phyloP scores from a whole-genome alignment of 2,888 invertebrate genomes.

The Campaea margaritaria region DNA sequence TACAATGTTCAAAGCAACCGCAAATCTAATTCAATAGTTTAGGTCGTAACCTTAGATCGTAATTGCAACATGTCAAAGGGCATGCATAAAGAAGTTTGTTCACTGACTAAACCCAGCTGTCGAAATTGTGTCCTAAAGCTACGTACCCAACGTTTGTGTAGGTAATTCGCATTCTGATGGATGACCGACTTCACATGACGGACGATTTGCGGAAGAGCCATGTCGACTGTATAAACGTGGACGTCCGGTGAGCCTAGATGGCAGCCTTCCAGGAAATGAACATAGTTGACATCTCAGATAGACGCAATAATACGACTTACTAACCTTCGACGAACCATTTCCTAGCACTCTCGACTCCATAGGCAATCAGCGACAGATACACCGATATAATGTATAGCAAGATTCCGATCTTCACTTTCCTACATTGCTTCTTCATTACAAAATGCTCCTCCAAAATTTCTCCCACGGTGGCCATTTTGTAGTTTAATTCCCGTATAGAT shows the following conservation, averaged over 20 bases:
- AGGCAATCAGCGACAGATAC: constrained; percentile 68
- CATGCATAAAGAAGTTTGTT: constrained; percentile 19
- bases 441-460: constrained; percentile 62
- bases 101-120: constrained; percentile 5
- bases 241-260: constrained; percentile 22
- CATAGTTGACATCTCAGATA: constrained; percentile 25
- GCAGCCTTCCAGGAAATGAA: constrained; percentile 33
- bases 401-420: constrained; percentile 67
- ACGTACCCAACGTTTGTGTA: constrained; percentile 20
- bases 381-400: constrained; percentile 66
- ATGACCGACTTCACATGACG: constrained; percentile 34
- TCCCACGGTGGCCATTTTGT: constrained; percentile 68
- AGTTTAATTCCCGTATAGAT: constrained; percentile 71
- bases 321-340: constrained; percentile 66
- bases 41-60: background rate
- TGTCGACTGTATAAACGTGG: constrained; percentile 24
- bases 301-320: constrained; percentile 32
- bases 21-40: no score
- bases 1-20: no score
- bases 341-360: constrained; percentile 70
- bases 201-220: constrained; percentile 30
- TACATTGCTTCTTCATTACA: constrained; percentile 67
- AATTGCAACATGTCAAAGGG: constrained; percentile 23
- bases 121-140: constrained; percentile 12
- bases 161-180: constrained; percentile 21